Conservation (phyloP, 2,113 vertebrate species). For the Bambusicola thoracicus region DNA sequence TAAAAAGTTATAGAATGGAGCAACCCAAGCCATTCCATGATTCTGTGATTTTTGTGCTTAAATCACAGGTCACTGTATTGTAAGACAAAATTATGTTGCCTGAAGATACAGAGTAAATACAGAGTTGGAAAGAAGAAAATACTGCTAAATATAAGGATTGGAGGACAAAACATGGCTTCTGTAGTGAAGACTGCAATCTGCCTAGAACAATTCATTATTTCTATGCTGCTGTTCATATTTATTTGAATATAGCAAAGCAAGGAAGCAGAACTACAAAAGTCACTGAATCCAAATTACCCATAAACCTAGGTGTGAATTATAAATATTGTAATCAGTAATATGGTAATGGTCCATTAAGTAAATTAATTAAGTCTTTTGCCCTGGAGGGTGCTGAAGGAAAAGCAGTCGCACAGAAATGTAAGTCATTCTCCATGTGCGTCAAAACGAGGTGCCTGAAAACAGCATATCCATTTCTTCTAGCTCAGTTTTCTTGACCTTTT, state of each 20-base stretch:
- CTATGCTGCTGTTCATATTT: neutral
- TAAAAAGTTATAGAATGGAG: neutral
- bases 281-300: neutral
- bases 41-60: neutral
- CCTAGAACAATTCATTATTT: neutral
- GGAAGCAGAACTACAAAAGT: neutral
- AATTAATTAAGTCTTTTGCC: neutral
- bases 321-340: neutral
- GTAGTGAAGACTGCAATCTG: neutral
- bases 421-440: neutral
- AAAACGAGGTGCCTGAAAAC: constrained; percentile 32
- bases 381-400: neutral
- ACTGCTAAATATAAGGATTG: neutral
- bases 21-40: no score
- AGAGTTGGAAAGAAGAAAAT: constrained; percentile 13
- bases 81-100: neutral
- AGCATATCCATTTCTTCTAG: constrained; percentile 59
- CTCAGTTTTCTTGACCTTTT: constrained; percentile 69
- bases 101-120: constrained; percentile 7
- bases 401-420: neutral
- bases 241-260: neutral
- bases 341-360: neutral
- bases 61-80: neutral
- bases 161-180: neutral
- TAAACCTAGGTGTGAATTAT: neutral